Evolutionary conservation across 2,113 vertebrate species (phyloP).

Genomic region (Meleagris gallopavo): DNA sequence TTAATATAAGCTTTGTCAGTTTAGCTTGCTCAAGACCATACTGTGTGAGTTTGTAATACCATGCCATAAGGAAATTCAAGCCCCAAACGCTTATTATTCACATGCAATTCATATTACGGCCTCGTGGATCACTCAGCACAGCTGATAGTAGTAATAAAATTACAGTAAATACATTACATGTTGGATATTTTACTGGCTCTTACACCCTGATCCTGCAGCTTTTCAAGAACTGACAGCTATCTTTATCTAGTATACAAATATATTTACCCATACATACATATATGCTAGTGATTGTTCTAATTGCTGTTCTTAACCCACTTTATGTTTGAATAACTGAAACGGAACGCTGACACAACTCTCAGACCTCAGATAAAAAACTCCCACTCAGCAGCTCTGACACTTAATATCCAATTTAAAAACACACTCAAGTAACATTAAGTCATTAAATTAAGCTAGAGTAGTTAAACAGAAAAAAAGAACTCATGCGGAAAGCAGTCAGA

Average conservation of each 20-base stretch:
- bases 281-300: neutral
- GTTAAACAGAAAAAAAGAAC: neutral
- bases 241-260: neutral
- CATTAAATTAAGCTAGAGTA: neutral
- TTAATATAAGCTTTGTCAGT: neutral
- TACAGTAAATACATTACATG: rapidly evolving
- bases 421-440: neutral
- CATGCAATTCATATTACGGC: neutral
- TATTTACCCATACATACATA: neutral
- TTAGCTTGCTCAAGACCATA: neutral
- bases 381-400: neutral
- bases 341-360: neutral
- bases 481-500: neutral
- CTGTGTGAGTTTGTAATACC: neutral
- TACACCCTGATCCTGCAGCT: neutral
- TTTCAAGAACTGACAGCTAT: neutral
- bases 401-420: neutral
- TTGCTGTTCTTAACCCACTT: neutral
- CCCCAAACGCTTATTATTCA: neutral
- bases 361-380: neutral
- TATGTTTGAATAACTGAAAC: neutral
- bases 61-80: neutral
- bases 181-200: neutral
- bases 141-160: neutral
- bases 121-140: neutral